Evolutionary conservation across 2,888 invertebrate genomes (phyloP).

Genomic region (Melanophora roralis): DNA sequence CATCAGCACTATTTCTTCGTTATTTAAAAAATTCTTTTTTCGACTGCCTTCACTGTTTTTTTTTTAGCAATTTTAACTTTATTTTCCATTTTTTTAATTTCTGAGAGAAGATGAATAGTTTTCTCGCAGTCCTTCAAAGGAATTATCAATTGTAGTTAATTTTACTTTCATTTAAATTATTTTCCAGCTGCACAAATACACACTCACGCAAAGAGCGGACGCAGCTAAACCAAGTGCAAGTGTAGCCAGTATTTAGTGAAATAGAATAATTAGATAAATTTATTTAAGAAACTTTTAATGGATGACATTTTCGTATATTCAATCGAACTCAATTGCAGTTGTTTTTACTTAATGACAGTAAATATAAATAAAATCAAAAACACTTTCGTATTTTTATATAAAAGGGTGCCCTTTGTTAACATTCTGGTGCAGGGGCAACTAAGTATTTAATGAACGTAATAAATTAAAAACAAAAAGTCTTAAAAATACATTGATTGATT

Average conservation of each 20-base stretch:
- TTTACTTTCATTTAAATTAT: slow-evolving; percentile 37
- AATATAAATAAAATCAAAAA: slow-evolving; percentile 38
- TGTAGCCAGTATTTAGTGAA: slow-evolving; percentile 10
- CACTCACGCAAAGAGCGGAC: no score
- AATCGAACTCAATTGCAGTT: slow-evolving; percentile 21
- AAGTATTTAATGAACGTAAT: background rate
- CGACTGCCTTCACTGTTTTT: background rate
- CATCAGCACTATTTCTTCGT: slow-evolving; percentile 12
- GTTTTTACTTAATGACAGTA: slow-evolving; percentile 19
- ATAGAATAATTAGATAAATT: slow-evolving; percentile 52
- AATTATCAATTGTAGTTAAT: slow-evolving; percentile 51
- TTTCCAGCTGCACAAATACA: no score
- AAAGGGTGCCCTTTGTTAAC: background rate
- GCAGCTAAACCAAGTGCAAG: no score
- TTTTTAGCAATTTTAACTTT: background rate
- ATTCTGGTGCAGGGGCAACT: background rate
- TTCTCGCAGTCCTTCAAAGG: slow-evolving; percentile 9
- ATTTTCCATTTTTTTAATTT: slow-evolving; percentile 15
- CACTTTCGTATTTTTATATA: background rate
- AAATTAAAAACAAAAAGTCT: background rate
- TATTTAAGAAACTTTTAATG: slow-evolving; percentile 49
- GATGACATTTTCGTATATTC: slow-evolving; percentile 34
- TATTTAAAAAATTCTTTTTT: background rate
- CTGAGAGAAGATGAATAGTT: slow-evolving; percentile 8
- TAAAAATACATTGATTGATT: background rate